These are phyloP conservation scores for Caloenas nicobarica DNA, from an alignment of 2,113 vertebrate genomes.

Conservation along the genomic window DNA sequence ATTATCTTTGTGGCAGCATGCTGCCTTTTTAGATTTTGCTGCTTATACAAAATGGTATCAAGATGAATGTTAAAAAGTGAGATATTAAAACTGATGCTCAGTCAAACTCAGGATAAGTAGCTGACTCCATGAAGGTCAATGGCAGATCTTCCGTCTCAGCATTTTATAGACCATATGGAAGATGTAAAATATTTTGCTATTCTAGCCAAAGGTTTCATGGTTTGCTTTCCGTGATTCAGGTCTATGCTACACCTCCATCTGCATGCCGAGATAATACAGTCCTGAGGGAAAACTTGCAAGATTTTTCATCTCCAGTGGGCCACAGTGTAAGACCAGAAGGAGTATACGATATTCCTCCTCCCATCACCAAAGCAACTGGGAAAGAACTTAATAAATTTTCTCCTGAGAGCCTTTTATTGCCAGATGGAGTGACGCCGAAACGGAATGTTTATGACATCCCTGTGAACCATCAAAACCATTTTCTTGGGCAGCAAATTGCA, in stretches of 20 bases:
- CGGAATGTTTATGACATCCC: constrained; percentile 82
- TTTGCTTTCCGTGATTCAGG: constrained; percentile 71
- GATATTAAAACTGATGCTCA: not conserved
- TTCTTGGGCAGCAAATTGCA: constrained; percentile 54
- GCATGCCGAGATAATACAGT: constrained; percentile 70
- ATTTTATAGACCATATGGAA: not conserved
- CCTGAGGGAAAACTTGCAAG: constrained; percentile 82
- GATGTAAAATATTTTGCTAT: not conserved
- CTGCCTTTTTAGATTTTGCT: not conserved
- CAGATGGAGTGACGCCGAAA: constrained; percentile 53
- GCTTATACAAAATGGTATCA: not conserved
- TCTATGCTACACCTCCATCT: constrained; percentile 80
- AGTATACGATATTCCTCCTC: constrained; percentile 90
- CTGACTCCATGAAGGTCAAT: not conserved
- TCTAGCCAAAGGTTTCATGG: not conserved
- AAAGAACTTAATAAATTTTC: constrained; percentile 74
- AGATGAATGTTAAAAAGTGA: not conserved
- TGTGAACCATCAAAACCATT: constrained; percentile 61
- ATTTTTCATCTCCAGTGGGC: constrained; percentile 82
- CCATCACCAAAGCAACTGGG: constrained; percentile 73
- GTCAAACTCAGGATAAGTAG: not conserved
- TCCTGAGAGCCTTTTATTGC: constrained; percentile 70
- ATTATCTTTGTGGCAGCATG: not conserved
- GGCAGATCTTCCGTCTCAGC: not conserved
- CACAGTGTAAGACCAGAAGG: constrained; percentile 77